Percentiles rank a stretch among this genome's conserved stretches.
These are phyloP conservation scores for Stenichneumon culpator DNA, from an alignment of 2,888 invertebrate species.

Conservation along the genomic window DNA sequence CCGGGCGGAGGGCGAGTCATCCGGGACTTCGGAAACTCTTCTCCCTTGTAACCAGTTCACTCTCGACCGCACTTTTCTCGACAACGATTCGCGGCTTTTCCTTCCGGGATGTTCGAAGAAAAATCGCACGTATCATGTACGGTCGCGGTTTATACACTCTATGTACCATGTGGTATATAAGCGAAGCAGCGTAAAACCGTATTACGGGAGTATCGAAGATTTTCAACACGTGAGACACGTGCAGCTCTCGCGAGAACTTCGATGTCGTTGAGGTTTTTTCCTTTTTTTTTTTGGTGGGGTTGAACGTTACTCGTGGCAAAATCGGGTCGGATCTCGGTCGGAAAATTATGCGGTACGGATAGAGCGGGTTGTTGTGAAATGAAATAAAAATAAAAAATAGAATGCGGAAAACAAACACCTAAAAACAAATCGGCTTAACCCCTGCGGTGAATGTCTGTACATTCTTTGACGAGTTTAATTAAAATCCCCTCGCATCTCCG, in stretches of 20 bases:
- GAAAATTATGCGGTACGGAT: neutral
- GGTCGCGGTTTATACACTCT: neutral
- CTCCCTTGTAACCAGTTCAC: conserved; percentile 13
- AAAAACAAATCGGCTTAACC: neutral
- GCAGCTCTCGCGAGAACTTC: neutral
- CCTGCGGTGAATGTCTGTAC: conserved; percentile 1
- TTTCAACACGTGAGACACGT: conserved; percentile 9
- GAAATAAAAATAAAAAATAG: neutral
- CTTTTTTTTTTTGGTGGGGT: neutral
- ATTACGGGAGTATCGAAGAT: neutral
- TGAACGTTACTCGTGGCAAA: conserved; percentile 2
- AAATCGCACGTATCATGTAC: neutral
- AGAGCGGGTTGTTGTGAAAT: neutral
- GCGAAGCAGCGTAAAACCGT: neutral
- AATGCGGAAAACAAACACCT: neutral
- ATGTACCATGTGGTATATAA: neutral
- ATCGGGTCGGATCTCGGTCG: neutral
- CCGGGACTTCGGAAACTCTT: conserved; percentile 25
- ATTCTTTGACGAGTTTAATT: conserved; percentile 43
- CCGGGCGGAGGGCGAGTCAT: neutral
- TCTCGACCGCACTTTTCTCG: neutral
- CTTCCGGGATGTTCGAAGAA: conserved; percentile 5
- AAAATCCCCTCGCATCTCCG: conserved; percentile 9
- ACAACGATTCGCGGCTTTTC: neutral
- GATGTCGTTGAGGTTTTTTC: neutral